Evolutionary conservation across 2,797 vertebrate genomes (phyloP).

Genomic region (Astyanax mexicanus): DNA sequence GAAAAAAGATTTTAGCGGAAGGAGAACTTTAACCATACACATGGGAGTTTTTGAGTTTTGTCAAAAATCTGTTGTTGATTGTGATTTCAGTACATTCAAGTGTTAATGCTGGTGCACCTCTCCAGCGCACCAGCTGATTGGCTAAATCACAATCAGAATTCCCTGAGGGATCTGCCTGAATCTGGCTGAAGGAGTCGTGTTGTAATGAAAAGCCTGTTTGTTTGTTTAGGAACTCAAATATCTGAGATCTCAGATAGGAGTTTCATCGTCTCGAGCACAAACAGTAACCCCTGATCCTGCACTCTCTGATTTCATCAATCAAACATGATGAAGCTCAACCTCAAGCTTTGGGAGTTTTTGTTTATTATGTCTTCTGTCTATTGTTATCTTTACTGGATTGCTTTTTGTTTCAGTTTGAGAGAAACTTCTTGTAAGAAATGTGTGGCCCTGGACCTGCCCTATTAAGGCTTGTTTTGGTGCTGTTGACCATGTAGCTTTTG

Average conservation of each 20-base stretch:
- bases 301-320: conserved; percentile 19
- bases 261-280: conserved; percentile 59
- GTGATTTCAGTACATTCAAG: background rate
- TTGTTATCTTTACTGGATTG: conserved; percentile 13
- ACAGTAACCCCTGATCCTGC: conserved; percentile 27
- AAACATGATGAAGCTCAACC: conserved; percentile 9
- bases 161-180: conserved; percentile 45
- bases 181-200: conserved; percentile 50
- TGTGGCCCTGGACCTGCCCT: background rate
- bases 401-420: background rate
- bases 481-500: conserved; percentile 26
- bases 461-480: conserved; percentile 21
- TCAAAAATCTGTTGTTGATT: too few species aligned
- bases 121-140: conserved; percentile 33
- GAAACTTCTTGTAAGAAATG: background rate
- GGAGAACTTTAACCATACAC: too few species aligned
- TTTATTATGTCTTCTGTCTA: background rate
- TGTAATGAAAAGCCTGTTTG: conserved; percentile 64
- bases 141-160: conserved; percentile 6
- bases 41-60: background rate
- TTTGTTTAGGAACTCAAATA: conserved; percentile 64
- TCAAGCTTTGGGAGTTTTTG: background rate
- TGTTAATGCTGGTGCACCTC: conserved; percentile 30
- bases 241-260: conserved; percentile 61
- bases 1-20: too few species aligned